These are phyloP conservation scores for Cryptocephalus primarius DNA, from an alignment of 2,888 invertebrate species.

Conservation along the genomic window DNA sequence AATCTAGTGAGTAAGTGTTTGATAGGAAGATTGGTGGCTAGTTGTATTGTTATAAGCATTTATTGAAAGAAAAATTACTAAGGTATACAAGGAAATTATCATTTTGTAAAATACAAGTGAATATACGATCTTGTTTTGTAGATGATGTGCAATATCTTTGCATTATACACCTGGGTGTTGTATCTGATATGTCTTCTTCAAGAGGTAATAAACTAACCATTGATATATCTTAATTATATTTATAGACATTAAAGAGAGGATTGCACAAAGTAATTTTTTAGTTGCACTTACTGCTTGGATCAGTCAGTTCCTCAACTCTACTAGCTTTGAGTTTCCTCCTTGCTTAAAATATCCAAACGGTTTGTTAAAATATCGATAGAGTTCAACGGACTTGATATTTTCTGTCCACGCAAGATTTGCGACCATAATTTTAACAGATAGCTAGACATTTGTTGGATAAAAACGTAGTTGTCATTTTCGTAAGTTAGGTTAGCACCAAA, in stretches of 20 bases:
- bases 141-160: constrained; percentile 64
- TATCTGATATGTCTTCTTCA: constrained; percentile 64
- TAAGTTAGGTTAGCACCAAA: constrained; percentile 83
- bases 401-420: constrained; percentile 29
- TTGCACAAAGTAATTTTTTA: neutral
- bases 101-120: too few relatives aligned
- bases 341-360: constrained; percentile 42
- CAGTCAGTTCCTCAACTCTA: constrained; percentile 39
- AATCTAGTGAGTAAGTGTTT: constrained; percentile 47
- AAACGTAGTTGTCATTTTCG: constrained; percentile 84
- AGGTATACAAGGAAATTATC: too few relatives aligned
- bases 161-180: constrained; percentile 75
- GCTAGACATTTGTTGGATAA: constrained; percentile 72
- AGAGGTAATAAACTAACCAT: constrained; percentile 72
- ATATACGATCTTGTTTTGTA: constrained; percentile 84
- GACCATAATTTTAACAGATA: constrained; percentile 63
- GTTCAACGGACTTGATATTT: constrained; percentile 48
- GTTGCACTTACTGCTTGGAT: constrained; percentile 35
- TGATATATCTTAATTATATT: constrained; percentile 58
- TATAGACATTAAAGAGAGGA: constrained; percentile 27
- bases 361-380: constrained; percentile 54
- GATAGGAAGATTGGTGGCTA: constrained; percentile 39
- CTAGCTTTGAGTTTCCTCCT: constrained; percentile 40
- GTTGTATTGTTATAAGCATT: constrained; percentile 38
- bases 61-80: constrained; percentile 46